Base-by-base conservation (phyloP, 1,140 invertebrate genomes). In the Batillaria attramentaria region DNA sequence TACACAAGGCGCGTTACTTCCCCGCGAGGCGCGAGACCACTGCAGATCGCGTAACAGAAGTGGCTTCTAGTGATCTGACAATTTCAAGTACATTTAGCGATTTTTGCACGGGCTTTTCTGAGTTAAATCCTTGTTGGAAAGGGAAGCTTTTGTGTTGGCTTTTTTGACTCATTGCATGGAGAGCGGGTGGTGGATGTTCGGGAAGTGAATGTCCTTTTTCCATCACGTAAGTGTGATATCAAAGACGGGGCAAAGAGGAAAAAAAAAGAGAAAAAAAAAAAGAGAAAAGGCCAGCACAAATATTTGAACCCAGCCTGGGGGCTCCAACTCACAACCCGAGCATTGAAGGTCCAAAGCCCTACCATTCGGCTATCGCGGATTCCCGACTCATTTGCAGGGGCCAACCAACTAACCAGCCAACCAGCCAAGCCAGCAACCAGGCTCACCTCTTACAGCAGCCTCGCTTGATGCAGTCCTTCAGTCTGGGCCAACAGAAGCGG, bases 401-500 rank as follows among this genome's bases (percentile, higher is more conserved):
- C 62, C 31, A 62, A 18, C 8, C 20, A 18, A 5, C 57, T 28
- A n/a, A 18, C 24, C 8, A 18, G 31, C 57, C 24, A 18, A 62
- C 57, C 20, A 28, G 6, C 10, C 57, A 10, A 5, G 57, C 57
- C 13, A 37, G 10, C 66, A 69, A 8, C 4, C 46, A 24, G 46
- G 24, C 46, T 13, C 10, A 10, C 46, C 10, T 50, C 10, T 8
- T 50, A 50, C 46, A 41, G 8, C 66, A 39, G 8, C 35, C 0
- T n/a, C 68, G 24, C 5, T 39, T 6, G 50, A 68, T 72, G 57
- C 50, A 72, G 13, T 35, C 20, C 46, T 28, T 37, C 42, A 43
- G 46, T 10, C 39, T 46, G 35, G 24, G 8, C 46, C 70, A 62
- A 28, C 62, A 77, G 70, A 37, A 65, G 31, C 78, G 57, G 57